phyloP scores from a whole-genome alignment of 2,888 invertebrate species.

The Dynastes maya region DNA sequence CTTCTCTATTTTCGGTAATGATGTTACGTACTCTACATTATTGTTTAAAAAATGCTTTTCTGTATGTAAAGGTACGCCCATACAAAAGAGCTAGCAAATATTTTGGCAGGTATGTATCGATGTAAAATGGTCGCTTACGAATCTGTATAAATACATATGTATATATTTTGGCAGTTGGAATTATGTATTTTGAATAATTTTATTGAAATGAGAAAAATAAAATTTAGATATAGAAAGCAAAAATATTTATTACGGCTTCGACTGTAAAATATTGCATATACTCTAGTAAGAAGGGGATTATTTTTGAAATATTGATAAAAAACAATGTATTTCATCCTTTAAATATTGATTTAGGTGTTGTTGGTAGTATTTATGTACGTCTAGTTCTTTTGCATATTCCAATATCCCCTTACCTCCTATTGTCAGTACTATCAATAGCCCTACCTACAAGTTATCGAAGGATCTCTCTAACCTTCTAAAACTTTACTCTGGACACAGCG shows the following conservation, averaged over 20 bases:
- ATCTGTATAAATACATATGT: background rate
- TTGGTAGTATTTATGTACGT: background rate
- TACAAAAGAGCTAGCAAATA: background rate
- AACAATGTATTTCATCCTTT: background rate
- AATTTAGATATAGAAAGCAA: constrained; percentile 10
- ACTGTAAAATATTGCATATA: constrained; percentile 24
- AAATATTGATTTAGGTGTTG: background rate
- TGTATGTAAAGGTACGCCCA: background rate
- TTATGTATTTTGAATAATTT: constrained; percentile 27
- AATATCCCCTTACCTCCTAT: no score
- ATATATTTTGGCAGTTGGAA: constrained; percentile 21
- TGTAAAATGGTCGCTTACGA: background rate
- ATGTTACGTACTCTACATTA: background rate
- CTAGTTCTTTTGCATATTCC: no score
- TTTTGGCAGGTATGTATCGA: background rate
- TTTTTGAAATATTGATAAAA: constrained; percentile 8
- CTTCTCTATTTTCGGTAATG: constrained; percentile 15
- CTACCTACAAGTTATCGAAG: no score
- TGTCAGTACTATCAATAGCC: no score
- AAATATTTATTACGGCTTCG: constrained; percentile 19
- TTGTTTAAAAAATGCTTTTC: background rate
- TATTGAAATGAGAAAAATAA: constrained; percentile 18
- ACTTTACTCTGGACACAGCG: no score
- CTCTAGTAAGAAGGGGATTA: background rate
- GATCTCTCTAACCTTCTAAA: no score